Evolutionary conservation across 1,140 invertebrate genomes (phyloP).

Genomic region (Spodoptera litura): DNA sequence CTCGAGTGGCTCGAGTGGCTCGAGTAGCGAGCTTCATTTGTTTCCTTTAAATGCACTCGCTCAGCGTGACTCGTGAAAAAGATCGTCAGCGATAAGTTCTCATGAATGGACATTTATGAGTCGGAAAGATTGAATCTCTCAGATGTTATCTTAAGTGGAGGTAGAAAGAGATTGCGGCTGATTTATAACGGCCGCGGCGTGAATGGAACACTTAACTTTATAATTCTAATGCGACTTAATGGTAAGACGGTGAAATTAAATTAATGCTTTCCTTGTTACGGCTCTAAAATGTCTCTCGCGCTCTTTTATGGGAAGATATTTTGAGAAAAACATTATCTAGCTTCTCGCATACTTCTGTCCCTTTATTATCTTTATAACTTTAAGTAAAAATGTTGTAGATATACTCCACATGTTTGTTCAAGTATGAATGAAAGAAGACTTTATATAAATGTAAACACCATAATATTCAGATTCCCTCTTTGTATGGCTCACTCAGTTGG

Average conservation of each 20-base stretch:
- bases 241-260: not conserved
- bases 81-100: constrained; percentile 13
- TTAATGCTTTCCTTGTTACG: not conserved
- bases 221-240: not conserved
- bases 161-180: not conserved
- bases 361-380: too few relatives aligned
- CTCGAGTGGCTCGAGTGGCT: too few relatives aligned
- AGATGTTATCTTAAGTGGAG: constrained; percentile 30
- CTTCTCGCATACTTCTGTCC: too few relatives aligned
- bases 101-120: constrained; percentile 35
- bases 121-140: constrained; percentile 24
- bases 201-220: constrained; percentile 5
- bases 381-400: too few relatives aligned
- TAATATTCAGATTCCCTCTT: too few relatives aligned
- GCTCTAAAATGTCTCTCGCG: too few relatives aligned
- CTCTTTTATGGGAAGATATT: too few relatives aligned
- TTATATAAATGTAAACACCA: too few relatives aligned
- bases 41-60: constrained; percentile 16
- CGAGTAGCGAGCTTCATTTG: not conserved
- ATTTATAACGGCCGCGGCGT: constrained; percentile 12
- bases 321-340: too few relatives aligned
- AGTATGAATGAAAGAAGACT: too few relatives aligned
- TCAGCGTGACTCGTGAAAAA: constrained; percentile 16
- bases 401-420: too few relatives aligned
- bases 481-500: not conserved